These are phyloP conservation scores for Lypha dubia DNA, from an alignment of 2,888 invertebrate species.

Conservation along the genomic window DNA sequence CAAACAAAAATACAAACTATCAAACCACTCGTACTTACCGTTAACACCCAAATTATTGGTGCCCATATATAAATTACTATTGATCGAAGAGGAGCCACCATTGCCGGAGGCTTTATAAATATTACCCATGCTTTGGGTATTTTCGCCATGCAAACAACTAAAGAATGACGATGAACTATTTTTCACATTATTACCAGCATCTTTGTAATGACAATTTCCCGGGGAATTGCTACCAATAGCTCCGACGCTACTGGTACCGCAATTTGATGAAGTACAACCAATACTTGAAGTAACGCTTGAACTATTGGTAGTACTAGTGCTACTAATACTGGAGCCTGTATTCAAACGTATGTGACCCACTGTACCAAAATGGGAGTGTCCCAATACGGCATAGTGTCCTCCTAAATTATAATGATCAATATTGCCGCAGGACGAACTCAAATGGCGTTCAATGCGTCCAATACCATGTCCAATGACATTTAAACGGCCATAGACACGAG, in stretches of 20 bases:
- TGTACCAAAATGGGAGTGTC: slow-evolving; percentile 83
- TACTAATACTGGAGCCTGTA: slow-evolving; percentile 73
- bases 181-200: slow-evolving; percentile 79
- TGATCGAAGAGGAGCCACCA: slow-evolving; percentile 27
- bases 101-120: slow-evolving; percentile 79
- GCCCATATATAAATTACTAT: slow-evolving; percentile 46
- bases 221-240: slow-evolving; percentile 45
- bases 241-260: slow-evolving; percentile 50
- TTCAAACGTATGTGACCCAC: slow-evolving; percentile 83
- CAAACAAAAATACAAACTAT: too few species aligned
- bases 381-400: slow-evolving; percentile 83
- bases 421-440: slow-evolving; percentile 88
- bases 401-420: slow-evolving; percentile 84
- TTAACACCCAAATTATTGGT: slow-evolving; percentile 41
- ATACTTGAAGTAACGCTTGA: slow-evolving; percentile 68
- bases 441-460: slow-evolving; percentile 86
- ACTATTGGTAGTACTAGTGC: slow-evolving; percentile 73
- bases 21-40: slow-evolving; percentile 39
- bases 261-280: slow-evolving; percentile 70
- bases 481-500: slow-evolving; percentile 84
- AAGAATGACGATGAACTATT: slow-evolving; percentile 83
- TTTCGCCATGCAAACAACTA: slow-evolving; percentile 83
- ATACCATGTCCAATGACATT: slow-evolving; percentile 85
- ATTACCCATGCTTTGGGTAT: slow-evolving; percentile 83
- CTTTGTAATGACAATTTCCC: slow-evolving; percentile 67